Conservation (phyloP, 2,888 invertebrate genomes). For the Eristalinus sepulchralis region DNA sequence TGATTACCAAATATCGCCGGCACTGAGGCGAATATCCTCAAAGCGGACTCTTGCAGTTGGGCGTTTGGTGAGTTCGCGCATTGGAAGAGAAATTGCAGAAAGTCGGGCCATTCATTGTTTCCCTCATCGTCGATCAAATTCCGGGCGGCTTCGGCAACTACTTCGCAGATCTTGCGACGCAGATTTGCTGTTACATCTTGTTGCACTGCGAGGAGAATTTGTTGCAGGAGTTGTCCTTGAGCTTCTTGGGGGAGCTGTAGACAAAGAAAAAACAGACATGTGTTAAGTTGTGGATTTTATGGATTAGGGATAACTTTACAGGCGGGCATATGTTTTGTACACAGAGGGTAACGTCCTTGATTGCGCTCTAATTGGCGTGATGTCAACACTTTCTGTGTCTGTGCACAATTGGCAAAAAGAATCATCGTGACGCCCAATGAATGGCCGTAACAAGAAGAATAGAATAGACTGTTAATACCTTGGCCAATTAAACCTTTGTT, state of each 20-base stretch:
- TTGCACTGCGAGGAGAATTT: constrained; percentile 92
- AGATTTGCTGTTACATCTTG: constrained; percentile 90
- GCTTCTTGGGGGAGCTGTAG: constrained; percentile 88
- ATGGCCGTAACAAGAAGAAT: too few relatives aligned
- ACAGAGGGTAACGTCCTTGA: too few relatives aligned
- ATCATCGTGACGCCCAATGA: too few relatives aligned
- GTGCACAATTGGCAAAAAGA: too few relatives aligned
- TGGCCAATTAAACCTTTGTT: too few relatives aligned
- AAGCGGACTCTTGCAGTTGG: constrained; percentile 94
- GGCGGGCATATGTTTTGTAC: too few relatives aligned
- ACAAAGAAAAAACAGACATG: constrained; percentile 1
- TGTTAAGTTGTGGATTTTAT: background rate
- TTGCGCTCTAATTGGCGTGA: too few relatives aligned
- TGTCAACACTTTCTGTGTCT: too few relatives aligned
- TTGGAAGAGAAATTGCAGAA: constrained; percentile 96
- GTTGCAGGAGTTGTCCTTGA: constrained; percentile 92
- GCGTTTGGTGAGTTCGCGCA: constrained; percentile 93
- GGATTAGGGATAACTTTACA: background rate
- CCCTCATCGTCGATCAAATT: constrained; percentile 97
- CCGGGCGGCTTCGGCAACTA: constrained; percentile 96
- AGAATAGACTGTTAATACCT: too few relatives aligned
- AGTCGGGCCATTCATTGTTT: constrained; percentile 98
- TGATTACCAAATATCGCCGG: constrained; percentile 98
- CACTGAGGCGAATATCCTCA: constrained; percentile 97
- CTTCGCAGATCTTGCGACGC: constrained; percentile 96